Evolutionary conservation across 2,113 vertebrate species (phyloP).

Genomic region (Cyprinus carpio): DNA sequence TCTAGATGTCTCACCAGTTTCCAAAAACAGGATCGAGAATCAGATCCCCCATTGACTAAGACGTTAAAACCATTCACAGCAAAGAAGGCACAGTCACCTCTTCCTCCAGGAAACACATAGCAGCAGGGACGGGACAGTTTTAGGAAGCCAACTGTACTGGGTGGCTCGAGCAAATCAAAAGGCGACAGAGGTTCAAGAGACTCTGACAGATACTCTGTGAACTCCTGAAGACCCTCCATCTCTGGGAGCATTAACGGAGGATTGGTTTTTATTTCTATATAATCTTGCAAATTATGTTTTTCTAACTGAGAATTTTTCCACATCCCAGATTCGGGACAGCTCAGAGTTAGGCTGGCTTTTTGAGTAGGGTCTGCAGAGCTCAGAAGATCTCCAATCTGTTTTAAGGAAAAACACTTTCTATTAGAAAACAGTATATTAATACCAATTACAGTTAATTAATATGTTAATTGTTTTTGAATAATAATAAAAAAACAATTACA

Average conservation of each 20-base stretch:
- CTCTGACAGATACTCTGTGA: conserved; percentile 89
- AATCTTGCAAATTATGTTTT: conserved; percentile 76
- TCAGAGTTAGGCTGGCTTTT: conserved; percentile 81
- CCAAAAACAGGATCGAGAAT: conserved; percentile 90
- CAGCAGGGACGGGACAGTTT: conserved; percentile 93
- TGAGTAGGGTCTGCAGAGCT: conserved; percentile 63
- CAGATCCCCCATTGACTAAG: conserved; percentile 89
- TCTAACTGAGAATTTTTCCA: conserved; percentile 78
- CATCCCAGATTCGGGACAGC: conserved; percentile 80
- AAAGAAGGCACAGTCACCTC: conserved; percentile 90
- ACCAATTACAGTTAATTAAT: neutral
- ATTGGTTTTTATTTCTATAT: conserved; percentile 82
- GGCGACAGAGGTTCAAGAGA: conserved; percentile 84
- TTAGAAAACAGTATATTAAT: neutral
- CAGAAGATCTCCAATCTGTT: conserved; percentile 80
- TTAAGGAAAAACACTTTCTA: neutral
- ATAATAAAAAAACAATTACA: no score
- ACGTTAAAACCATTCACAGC: conserved; percentile 93
- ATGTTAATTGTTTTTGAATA: neutral
- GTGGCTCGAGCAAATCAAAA: conserved; percentile 90
- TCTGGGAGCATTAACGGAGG: conserved; percentile 71
- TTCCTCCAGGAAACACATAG: conserved; percentile 92
- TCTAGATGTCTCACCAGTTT: conserved; percentile 95
- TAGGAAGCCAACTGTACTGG: conserved; percentile 87
- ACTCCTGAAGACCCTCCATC: conserved; percentile 92